phyloP scores from a whole-genome alignment of 1,140 invertebrate species.

The Scaptodrosophila lebanonensis region DNA sequence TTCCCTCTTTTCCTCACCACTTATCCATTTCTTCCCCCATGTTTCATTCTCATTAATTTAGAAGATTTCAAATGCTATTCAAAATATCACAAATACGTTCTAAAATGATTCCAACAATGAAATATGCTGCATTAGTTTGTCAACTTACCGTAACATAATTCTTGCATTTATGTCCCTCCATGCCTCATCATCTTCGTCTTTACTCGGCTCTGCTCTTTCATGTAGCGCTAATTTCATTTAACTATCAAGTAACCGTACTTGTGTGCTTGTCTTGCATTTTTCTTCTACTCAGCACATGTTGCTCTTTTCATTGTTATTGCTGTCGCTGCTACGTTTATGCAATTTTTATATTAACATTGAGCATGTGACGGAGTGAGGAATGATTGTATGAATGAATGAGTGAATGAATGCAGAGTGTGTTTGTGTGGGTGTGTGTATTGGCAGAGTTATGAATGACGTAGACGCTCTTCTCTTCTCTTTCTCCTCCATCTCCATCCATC shows the following conservation, averaged over 20 bases:
- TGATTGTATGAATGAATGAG: conserved; percentile 37
- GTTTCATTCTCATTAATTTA: too few species aligned
- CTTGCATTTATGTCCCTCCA: too few species aligned
- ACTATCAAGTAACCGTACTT: conserved; percentile 51
- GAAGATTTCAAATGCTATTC: too few species aligned
- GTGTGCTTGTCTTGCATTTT: conserved; percentile 21
- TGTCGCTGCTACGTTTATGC: conserved; percentile 42
- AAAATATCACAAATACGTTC: too few species aligned
- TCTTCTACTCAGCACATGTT: conserved; percentile 10
- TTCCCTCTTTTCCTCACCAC: conserved; percentile 17
- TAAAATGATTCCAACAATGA: too few species aligned
- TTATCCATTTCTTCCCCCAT: conserved; percentile 6
- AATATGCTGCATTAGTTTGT: too few species aligned
- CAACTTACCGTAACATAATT: too few species aligned
- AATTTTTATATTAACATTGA: conserved; percentile 73
- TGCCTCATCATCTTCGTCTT: too few species aligned
- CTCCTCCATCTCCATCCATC: conserved; percentile 7
- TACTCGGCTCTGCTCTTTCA: too few species aligned
- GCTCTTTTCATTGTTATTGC: neutral
- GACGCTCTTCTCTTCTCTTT: conserved; percentile 15
- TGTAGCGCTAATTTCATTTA: conserved; percentile 30
- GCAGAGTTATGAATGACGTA: conserved; percentile 19
- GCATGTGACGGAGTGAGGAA: conserved; percentile 28
- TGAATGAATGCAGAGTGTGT: conserved; percentile 22
- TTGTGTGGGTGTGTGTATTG: too few species aligned